Percentiles rank a stretch among this genome's conserved stretches.
phyloP scores from a whole-genome alignment of 2,797 vertebrate genomes.

The Remorina albescens region DNA sequence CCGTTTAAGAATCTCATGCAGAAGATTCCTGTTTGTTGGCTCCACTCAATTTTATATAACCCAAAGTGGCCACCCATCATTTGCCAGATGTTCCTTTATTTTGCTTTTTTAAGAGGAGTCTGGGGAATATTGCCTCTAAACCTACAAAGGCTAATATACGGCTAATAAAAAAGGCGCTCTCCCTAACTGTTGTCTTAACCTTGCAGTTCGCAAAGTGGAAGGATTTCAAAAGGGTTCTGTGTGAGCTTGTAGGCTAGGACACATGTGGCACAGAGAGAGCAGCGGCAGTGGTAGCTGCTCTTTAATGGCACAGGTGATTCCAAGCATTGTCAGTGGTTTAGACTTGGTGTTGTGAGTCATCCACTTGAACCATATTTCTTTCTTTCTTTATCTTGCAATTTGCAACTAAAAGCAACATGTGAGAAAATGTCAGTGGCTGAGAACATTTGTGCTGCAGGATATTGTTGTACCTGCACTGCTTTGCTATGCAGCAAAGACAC shows the following conservation, averaged over 20 bases:
- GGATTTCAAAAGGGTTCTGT: conserved; percentile 50
- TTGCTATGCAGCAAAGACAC: not conserved
- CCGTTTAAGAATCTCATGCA: conserved; percentile 59
- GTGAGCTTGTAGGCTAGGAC: conserved; percentile 44
- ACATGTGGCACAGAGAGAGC: conserved; percentile 29
- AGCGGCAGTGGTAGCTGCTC: conserved; percentile 45
- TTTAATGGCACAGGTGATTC: conserved; percentile 64
- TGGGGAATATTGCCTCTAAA: conserved; percentile 65
- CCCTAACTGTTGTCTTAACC: conserved; percentile 81
- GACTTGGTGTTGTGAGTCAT: conserved; percentile 34
- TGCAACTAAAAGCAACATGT: conserved; percentile 25
- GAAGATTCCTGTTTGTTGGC: conserved; percentile 67
- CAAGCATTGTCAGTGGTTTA: conserved; percentile 42
- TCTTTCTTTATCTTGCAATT: conserved; percentile 31
- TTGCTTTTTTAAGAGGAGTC: conserved; percentile 72
- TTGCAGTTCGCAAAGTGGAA: conserved; percentile 70
- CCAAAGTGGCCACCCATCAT: conserved; percentile 73
- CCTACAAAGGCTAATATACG: conserved; percentile 72
- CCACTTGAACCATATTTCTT: conserved; percentile 41
- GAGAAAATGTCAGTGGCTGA: conserved; percentile 9
- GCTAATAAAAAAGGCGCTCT: conserved; percentile 78
- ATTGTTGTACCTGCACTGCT: not conserved
- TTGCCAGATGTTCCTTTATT: conserved; percentile 80
- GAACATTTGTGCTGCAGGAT: not conserved
- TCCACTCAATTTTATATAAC: conserved; percentile 72